Percentiles rank a stretch among this genome's conserved stretches.
Conservation (phyloP, 2,797 vertebrate species). For the Leuciscus waleckii region DNA sequence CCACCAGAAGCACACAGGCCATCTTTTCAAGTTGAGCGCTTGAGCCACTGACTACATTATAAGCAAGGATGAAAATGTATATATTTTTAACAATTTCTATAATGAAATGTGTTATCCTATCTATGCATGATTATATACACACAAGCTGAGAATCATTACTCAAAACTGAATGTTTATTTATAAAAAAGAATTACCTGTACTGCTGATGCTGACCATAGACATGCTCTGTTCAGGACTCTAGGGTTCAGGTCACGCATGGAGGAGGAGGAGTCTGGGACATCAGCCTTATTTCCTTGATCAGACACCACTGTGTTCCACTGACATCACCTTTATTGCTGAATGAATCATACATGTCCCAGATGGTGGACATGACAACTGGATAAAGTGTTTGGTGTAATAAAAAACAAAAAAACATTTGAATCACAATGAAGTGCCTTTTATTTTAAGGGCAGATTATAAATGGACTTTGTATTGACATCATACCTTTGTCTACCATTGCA, state of each 20-base stretch:
- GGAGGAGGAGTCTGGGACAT: not conserved
- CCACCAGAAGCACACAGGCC: constrained; percentile 61
- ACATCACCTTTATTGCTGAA: constrained; percentile 52
- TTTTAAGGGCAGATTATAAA: not conserved
- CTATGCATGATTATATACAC: not conserved
- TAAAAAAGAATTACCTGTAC: constrained; percentile 73
- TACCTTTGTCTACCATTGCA: constrained; percentile 81
- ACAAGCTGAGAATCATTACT: not conserved
- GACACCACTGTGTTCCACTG: not conserved
- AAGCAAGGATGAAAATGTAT: not conserved
- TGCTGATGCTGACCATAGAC: constrained; percentile 65
- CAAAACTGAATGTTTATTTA: not conserved
- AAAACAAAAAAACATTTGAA: not conserved
- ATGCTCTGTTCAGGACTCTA: constrained; percentile 51
- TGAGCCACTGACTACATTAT: constrained; percentile 74
- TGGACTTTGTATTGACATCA: not conserved
- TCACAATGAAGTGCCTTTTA: not conserved
- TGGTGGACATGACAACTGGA: constrained; percentile 78
- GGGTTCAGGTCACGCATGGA: constrained; percentile 7
- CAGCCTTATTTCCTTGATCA: constrained; percentile 47
- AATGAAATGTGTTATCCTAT: not conserved
- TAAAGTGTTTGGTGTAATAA: not conserved
- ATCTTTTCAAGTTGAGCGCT: constrained; percentile 75
- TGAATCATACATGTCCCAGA: constrained; percentile 83
- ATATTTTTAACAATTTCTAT: not conserved